Evolutionary conservation across 2,797 vertebrate genomes (phyloP).

Genomic region (Sebastes miniatus): DNA sequence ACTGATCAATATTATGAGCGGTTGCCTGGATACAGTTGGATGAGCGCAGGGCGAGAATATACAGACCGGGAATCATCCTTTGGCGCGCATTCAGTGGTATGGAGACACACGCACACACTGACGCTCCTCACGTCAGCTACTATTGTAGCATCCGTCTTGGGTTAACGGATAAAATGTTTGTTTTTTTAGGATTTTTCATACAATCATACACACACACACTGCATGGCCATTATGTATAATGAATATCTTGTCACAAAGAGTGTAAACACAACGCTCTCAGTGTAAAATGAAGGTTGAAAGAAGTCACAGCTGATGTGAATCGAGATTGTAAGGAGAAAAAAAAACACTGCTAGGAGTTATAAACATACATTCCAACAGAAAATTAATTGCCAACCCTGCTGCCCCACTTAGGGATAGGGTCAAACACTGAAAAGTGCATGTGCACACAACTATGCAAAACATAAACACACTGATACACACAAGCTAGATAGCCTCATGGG

Average conservation of each 20-base stretch:
- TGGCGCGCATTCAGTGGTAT: neutral
- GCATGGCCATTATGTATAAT: neutral
- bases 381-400: neutral
- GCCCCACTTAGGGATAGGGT: neutral
- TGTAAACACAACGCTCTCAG: neutral
- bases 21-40: slow-evolving; percentile 59
- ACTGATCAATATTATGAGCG: slow-evolving; percentile 65
- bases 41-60: slow-evolving; percentile 26
- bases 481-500: neutral
- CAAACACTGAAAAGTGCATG: neutral
- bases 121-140: neutral
- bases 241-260: neutral
- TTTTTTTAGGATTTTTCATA: neutral
- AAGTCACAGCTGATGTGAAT: neutral
- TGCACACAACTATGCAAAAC: slow-evolving; percentile 1
- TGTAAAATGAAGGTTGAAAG: neutral
- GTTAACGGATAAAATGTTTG: neutral
- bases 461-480: neutral
- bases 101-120: slow-evolving; percentile 1
- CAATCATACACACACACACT: neutral
- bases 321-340: neutral
- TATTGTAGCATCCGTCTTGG: neutral
- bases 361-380: slow-evolving; percentile 2
- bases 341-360: neutral
- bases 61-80: slow-evolving; percentile 47